A percentile compares a stretch with the other conserved stretches of the same genome.
phyloP scores from a whole-genome alignment of 2,113 vertebrate species.

The Athene cunicularia region DNA sequence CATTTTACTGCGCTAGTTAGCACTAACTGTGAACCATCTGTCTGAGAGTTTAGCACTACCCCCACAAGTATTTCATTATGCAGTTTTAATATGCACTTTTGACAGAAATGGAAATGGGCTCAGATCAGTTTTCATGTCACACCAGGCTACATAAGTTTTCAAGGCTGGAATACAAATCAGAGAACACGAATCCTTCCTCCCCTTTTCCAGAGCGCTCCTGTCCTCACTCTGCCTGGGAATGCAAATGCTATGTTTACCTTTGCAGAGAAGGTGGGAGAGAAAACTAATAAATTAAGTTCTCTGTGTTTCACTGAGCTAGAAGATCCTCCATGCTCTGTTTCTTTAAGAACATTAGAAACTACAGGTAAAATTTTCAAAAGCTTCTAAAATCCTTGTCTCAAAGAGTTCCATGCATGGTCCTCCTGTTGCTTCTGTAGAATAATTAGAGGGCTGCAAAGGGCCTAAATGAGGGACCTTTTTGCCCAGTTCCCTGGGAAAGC shows the following conservation, averaged over 20 bases:
- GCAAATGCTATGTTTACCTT: background rate
- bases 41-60: conserved; percentile 67
- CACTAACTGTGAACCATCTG: conserved; percentile 73
- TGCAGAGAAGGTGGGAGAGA: background rate
- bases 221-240: background rate
- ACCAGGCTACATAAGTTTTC: conserved; percentile 49
- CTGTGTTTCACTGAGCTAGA: fast-evolving
- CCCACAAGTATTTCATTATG: conserved; percentile 69
- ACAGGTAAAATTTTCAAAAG: background rate
- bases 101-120: conserved; percentile 65
- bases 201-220: background rate
- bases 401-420: fast-evolving
- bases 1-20: conserved; percentile 69
- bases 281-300: background rate
- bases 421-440: background rate
- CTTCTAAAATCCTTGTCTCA: background rate
- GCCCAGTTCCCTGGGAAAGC: background rate
- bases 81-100: conserved; percentile 60
- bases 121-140: conserved; percentile 60
- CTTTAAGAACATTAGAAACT: background rate
- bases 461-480: background rate
- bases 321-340: background rate
- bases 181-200: background rate
- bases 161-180: conserved; percentile 51
- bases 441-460: background rate